These are phyloP conservation scores for Etheostoma cragini DNA, from an alignment of 2,113 vertebrate genomes.

Conservation along the genomic window DNA sequence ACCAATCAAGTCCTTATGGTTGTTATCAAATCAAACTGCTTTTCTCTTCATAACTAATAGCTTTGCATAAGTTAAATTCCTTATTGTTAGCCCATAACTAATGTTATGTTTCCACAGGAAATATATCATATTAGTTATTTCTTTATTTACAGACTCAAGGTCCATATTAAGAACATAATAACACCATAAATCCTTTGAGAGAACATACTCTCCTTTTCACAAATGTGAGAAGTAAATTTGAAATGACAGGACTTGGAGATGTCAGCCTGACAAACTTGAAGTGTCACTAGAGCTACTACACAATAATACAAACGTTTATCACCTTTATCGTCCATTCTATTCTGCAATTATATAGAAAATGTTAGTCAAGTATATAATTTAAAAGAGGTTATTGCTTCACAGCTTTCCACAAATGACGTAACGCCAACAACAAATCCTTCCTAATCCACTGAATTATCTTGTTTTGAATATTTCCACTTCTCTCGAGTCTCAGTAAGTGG, in stretches of 20 bases:
- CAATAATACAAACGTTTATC: not conserved
- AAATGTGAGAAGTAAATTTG: not conserved
- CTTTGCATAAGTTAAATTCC: not conserved
- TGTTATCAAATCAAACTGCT: not conserved
- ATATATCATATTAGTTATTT: too few species aligned
- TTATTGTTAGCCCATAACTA: not conserved
- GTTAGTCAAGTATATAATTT: not conserved
- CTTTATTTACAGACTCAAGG: too few species aligned
- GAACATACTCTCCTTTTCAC: not conserved
- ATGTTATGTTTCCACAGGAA: not conserved
- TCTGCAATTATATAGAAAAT: not conserved
- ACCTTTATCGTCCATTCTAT: not conserved
- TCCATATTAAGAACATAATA: not conserved
- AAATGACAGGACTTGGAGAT: not conserved
- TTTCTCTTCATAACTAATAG: not conserved
- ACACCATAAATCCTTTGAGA: not conserved
- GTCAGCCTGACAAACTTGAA: not conserved
- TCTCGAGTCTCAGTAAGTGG: not conserved
- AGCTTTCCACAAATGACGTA: conserved; percentile 2
- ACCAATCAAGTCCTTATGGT: not conserved
- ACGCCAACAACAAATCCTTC: not conserved
- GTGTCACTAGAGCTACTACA: not conserved
- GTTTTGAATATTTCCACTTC: not conserved
- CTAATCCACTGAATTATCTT: not conserved
- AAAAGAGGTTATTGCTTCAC: not conserved